These are phyloP conservation scores for human DNA, from an alignment of 2,113 vertebrate species.

Conservation along the genomic window DNA sequence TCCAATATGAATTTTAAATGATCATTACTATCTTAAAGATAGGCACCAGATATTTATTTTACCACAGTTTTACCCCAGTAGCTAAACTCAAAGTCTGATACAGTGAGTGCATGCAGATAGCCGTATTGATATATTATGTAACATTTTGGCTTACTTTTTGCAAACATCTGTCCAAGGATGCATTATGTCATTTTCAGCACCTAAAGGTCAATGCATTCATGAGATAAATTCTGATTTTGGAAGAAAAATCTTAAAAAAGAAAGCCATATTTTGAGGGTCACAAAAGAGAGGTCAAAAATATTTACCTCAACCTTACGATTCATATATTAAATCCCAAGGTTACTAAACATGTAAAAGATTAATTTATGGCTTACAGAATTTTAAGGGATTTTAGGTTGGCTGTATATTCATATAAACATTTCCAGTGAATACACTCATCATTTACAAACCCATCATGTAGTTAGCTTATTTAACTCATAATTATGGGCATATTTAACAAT, in stretches of 20 bases:
- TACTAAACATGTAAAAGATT: neutral
- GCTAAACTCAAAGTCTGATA: neutral
- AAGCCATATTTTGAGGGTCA: neutral
- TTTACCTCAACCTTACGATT: neutral
- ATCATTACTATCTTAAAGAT: neutral
- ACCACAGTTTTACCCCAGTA: neutral
- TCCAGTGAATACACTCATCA: neutral
- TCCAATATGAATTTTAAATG: neutral
- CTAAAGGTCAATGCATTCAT: neutral
- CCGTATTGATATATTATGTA: neutral
- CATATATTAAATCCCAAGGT: neutral
- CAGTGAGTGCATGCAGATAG: neutral
- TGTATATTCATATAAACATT: neutral
- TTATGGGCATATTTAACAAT: neutral
- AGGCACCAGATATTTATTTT: neutral
- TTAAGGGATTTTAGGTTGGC: neutral
- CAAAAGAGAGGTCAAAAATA: neutral
- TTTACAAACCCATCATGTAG: neutral
- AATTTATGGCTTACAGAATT: neutral
- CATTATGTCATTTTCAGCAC: neutral
- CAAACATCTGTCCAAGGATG: neutral
- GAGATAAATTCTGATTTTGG: neutral
- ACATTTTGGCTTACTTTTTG: neutral
- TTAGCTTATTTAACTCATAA: neutral
- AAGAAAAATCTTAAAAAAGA: neutral